phyloP scores from a whole-genome alignment of 53 echinoderm and acorn worm genomes.

The Echinometra lucunter region DNA sequence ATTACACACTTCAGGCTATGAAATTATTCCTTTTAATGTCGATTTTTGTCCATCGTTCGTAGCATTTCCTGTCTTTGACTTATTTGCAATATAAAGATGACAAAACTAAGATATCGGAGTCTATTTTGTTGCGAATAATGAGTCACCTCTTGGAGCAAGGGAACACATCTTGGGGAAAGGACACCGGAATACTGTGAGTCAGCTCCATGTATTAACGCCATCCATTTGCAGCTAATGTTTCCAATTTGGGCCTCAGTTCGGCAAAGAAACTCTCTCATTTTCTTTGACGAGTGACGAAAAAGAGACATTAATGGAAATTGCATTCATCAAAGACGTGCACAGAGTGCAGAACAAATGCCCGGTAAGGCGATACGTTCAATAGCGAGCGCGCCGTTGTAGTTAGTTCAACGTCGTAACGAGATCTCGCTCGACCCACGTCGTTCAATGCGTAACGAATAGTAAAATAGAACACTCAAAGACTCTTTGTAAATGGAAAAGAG shows the following conservation, averaged over 20 bases:
- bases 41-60: background rate
- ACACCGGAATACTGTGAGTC: conserved; percentile 51
- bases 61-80: background rate
- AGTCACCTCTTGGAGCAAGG: background rate
- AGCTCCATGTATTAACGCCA: conserved; percentile 51
- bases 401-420: conserved; percentile 68
- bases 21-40: background rate
- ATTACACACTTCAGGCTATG: background rate
- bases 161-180: conserved; percentile 45
- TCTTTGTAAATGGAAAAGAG: conserved; percentile 69
- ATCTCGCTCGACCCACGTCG: conserved; percentile 27
- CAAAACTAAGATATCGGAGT: conserved; percentile 5
- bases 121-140: background rate
- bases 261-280: conserved; percentile 18
- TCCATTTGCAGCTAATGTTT: conserved; percentile 68
- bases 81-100: background rate
- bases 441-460: conserved; percentile 70
- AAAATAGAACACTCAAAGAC: conserved; percentile 57
- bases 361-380: conserved; percentile 59
- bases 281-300: background rate
- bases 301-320: conserved; percentile 70
- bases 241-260: conserved; percentile 56
- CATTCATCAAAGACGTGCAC: conserved; percentile 59
- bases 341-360: conserved; percentile 62
- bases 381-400: conserved; percentile 58